Conservation (phyloP, 2,113 vertebrate species). For the Macaca mulatta region DNA sequence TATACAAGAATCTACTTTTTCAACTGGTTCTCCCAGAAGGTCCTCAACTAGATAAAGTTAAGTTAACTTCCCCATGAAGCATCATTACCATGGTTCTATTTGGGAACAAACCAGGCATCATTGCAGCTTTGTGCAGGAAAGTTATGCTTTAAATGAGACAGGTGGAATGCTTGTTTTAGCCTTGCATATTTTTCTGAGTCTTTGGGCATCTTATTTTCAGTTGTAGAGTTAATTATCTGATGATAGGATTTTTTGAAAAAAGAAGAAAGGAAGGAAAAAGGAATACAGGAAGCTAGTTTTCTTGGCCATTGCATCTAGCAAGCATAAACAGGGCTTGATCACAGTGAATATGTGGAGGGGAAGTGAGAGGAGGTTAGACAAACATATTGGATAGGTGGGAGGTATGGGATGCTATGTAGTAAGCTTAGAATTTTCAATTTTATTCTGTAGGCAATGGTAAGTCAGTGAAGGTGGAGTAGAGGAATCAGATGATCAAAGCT, state of each 20-base stretch:
- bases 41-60: neutral
- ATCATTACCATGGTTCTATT: neutral
- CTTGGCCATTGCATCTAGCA: neutral
- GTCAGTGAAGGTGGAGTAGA: neutral
- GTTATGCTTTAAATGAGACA: neutral
- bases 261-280: neutral
- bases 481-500: conserved; percentile 41
- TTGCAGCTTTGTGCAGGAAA: neutral
- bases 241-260: neutral
- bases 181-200: neutral
- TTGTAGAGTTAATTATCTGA: neutral
- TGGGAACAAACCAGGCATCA: neutral
- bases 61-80: neutral
- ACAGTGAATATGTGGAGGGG: neutral
- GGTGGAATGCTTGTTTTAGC: neutral
- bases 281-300: neutral
- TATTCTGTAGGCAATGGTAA: neutral
- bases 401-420: neutral
- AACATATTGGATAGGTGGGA: neutral
- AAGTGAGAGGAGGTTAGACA: neutral
- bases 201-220: neutral
- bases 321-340: neutral
- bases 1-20: neutral
- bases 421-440: conserved; percentile 1
- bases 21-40: neutral